Conservation (phyloP, 2,113 vertebrate species). For the Sterna hirundo region DNA sequence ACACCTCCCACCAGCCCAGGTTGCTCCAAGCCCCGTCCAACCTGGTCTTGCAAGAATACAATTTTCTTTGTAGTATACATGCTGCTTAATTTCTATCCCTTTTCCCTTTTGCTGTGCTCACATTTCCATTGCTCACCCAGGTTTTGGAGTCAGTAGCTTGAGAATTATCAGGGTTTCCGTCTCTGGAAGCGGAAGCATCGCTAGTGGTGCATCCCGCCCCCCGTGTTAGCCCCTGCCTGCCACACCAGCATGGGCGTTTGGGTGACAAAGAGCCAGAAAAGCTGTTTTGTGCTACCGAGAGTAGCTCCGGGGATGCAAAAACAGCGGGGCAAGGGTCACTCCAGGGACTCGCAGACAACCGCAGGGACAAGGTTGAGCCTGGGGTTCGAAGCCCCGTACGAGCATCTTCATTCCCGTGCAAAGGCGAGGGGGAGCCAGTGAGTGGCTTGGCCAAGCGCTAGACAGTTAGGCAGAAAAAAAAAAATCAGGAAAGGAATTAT, state of each 20-base stretch:
- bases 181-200: background rate
- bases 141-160: background rate
- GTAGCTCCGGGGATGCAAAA: background rate
- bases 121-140: background rate
- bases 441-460: too few species aligned
- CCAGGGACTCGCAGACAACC: background rate
- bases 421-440: background rate
- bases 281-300: too few species aligned
- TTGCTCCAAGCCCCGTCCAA: too few species aligned
- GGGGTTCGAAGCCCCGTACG: fast-evolving
- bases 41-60: background rate
- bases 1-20: too few species aligned
- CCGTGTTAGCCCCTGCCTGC: background rate
- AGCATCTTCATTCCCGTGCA: background rate
- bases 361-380: background rate
- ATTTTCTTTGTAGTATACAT: background rate
- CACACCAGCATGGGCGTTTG: background rate
- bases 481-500: background rate
- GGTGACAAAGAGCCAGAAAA: background rate
- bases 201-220: too few species aligned
- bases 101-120: background rate
- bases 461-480: background rate
- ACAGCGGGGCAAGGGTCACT: background rate
- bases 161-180: background rate
- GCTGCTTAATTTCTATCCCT: background rate